Evolutionary conservation across 2,113 vertebrate genomes (phyloP), one percentile per base, ranked within the genome.

Genomic region (Etheostoma spectabile): DNA sequence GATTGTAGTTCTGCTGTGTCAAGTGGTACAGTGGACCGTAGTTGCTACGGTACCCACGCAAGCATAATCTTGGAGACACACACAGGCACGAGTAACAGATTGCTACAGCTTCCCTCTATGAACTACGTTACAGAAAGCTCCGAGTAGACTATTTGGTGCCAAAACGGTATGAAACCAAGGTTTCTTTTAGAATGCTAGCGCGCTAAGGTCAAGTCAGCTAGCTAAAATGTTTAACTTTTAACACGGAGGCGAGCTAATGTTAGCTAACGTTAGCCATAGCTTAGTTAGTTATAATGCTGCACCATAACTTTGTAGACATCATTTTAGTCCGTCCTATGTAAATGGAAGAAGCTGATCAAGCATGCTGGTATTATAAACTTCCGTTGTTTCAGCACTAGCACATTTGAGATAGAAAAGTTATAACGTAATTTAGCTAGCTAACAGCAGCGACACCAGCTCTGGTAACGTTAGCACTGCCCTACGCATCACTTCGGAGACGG

Each of bases 41-140:
- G 87, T 89, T 87, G 85, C 80, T 84, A 56, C 84, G 75, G 91
- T 56, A 92, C 92, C 92, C 53, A 80, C 86, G 84, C 65, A 79
- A 70, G 87, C 87, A 76, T 90, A 83, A 53, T 57, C 78, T 18
- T 4, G 45, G n/a, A 19, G 19, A 24, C 10, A 30, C 35, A 42
- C 30, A 65, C 14, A 1, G 6, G 38, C 1, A 2, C 16, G 6
- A 66, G n/a, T 67, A 77, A 67, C 63, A 33, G 57, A 59, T 77
- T 21, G 46, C 18, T 53, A 16, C 22, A 69, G 51, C 4, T 70
- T 70, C 22, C 2, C 14, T 33, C 12, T 52, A 35, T 79, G 72
- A 53, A 52, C 33, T 60, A 52, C 85, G 71, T 71, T 24, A 24
- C 33, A 21, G 49, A 35, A 59, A 30, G 4, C 4, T 66, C 2